Conservation (phyloP, 2,888 invertebrate genomes). For the Galerucella pusilla region DNA sequence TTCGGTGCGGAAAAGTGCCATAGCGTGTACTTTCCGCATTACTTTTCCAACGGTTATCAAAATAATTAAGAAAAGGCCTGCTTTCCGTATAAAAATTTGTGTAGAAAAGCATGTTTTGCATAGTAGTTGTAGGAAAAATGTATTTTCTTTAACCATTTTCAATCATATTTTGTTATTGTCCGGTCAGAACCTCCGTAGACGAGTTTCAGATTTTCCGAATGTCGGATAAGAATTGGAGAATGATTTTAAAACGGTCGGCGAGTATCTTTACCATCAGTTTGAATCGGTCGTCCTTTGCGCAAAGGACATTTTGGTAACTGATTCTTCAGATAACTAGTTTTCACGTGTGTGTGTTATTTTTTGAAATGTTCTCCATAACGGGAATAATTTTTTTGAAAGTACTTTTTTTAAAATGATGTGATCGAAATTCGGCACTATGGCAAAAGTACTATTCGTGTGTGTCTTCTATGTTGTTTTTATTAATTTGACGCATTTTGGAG, state of each 20-base stretch:
- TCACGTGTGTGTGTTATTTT: background rate
- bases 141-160: constrained; percentile 25
- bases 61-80: too few relatives aligned
- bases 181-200: constrained; percentile 20
- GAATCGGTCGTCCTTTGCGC: constrained; percentile 31
- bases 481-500: constrained; percentile 46
- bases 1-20: too few relatives aligned
- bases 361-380: background rate
- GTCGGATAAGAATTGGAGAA: constrained; percentile 33
- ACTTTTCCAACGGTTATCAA: too few relatives aligned
- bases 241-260: constrained; percentile 26
- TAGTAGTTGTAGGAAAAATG: too few relatives aligned
- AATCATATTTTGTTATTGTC: constrained; percentile 31
- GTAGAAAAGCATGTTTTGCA: too few relatives aligned
- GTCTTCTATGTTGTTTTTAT: constrained; percentile 36
- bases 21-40: too few relatives aligned
- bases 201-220: constrained; percentile 36
- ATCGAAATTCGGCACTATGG: background rate
- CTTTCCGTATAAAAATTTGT: too few relatives aligned
- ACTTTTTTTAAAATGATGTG: constrained; percentile 16
- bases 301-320: constrained; percentile 29
- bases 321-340: background rate
- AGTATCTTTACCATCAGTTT: constrained; percentile 29
- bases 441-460: constrained; percentile 23
- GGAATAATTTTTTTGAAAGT: background rate